Base-by-base conservation (phyloP, 2,888 invertebrate genomes). In the Drosophila planitibia region DNA sequence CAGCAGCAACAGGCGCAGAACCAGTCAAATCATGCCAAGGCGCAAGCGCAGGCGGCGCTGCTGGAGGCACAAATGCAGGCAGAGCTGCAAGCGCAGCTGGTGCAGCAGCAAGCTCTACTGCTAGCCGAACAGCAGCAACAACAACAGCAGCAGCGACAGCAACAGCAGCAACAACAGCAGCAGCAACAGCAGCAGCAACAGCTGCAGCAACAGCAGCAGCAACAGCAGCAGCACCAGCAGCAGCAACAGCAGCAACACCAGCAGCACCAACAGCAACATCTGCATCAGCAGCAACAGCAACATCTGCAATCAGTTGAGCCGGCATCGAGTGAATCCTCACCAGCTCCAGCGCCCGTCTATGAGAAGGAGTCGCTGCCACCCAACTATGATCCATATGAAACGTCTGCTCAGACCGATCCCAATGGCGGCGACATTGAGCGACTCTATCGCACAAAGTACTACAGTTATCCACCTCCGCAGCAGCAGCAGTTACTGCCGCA, bases 341-440 rank as follows among this genome's bases (percentile, higher is more conserved):
- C 65, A 1, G 35, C 72, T 6, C 83, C 90, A 0, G 90, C 89
- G 2, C 87, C 92, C 1, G 82, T 89, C 6, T 92, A 90, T 66
- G 92, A 93, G 63, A 91, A 92, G 54, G 93, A 93, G 33, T 83
- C 74, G 78, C 91, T 70, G 78, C 85, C 90, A 0, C 70, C 74
- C 35, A 90, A 81, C 81, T 85, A 87, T n/a, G 81, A 85, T 12
- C 58, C 81, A 0, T 89, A 89, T 33, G 88, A 68, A 35, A 61
- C 63, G 37, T 70, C 54, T 55, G 58, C 47, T 30, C 77, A 71
- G 19, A 63, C 68, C 1, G 79, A 66, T 9, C 14, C 35, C 4
- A 41, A n/a, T 16, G 62, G 37, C 14, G 62, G 81, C 19, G 85
- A 85, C 47, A 83, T 87, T 57, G 91, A 90, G 53, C 86, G 92